Base-by-base conservation (phyloP, 2,888 invertebrate genomes). In the Epirrhoe tristata region DNA sequence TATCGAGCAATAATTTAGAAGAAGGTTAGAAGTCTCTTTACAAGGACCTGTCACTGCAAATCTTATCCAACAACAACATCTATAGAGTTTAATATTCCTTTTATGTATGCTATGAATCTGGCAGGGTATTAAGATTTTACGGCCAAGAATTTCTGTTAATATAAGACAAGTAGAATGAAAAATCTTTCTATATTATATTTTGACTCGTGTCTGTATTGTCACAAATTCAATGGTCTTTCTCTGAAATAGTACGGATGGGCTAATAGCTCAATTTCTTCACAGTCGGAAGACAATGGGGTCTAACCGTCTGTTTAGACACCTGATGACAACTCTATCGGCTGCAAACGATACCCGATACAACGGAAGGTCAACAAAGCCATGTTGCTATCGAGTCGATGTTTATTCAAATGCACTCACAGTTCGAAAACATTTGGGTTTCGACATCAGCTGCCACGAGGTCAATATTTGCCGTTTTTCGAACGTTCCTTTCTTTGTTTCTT, bases 341-440 rank as follows among this genome's bases (percentile, higher is more conserved):
- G 79, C 85, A 71, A 67, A 58, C 77, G 90, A 87, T 83, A 90
- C 87, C 83, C 84, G 88, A 91, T 91, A 90, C 85, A 81, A 77
- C 81, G 81, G 86, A 87, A 87, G 87, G 90, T 91, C 91, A 90
- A 91, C 86, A 90, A 77, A 85, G 87, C 86, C 85, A 86, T 82
- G 88, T 85, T 87, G 86, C 83, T 88, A 89, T 90, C 89, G 84
- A 86, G 83, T 81, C 86, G 81, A 82, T 93, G 90, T 93, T 93
- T 92, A 89, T 91, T 91, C 91, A 93, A 92, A 92, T 93, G 93
- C 91, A 91, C 85, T 85, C 86, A 85, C 83, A 86, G 84, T 53
- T 67, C 83, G 84, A 88, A 87, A 85, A 81, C 83, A 74, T 89
- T 91, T 88, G 86, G 74, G 82, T 92, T 92, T 91, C 92, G 83